Evolutionary conservation across 1,140 invertebrate species (phyloP).

Genomic region (Saccostrea glomerata): DNA sequence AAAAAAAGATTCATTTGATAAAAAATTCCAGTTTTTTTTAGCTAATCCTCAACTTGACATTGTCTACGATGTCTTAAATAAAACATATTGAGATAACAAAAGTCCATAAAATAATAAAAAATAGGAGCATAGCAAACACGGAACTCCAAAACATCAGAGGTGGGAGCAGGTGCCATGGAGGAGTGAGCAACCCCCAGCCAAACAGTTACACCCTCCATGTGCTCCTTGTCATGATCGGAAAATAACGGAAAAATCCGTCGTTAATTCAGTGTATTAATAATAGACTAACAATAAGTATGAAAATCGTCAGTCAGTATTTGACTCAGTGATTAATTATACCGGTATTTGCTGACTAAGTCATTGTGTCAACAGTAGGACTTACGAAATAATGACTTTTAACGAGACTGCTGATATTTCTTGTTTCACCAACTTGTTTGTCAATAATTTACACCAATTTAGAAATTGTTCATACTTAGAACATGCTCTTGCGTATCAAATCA

Average conservation of each 20-base stretch:
- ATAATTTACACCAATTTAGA: neutral
- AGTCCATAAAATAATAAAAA: neutral
- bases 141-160: neutral
- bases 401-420: neutral
- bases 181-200: neutral
- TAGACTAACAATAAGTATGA: neutral
- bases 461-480: neutral
- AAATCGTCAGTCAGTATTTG: neutral
- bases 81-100: neutral
- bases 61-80: too few species aligned
- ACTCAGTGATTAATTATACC: neutral
- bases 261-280: neutral
- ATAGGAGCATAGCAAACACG: neutral
- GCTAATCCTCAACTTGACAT: too few species aligned
- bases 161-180: neutral
- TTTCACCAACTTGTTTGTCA: neutral
- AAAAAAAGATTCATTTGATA: too few species aligned
- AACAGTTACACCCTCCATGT: neutral
- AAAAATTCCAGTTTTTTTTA: too few species aligned
- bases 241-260: neutral
- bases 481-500: too few species aligned
- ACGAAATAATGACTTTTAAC: neutral
- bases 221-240: too few species aligned
- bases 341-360: neutral
- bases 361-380: neutral